Evolutionary conservation across 2,888 invertebrate species (phyloP).

Genomic region (Lissonota sp.): DNA sequence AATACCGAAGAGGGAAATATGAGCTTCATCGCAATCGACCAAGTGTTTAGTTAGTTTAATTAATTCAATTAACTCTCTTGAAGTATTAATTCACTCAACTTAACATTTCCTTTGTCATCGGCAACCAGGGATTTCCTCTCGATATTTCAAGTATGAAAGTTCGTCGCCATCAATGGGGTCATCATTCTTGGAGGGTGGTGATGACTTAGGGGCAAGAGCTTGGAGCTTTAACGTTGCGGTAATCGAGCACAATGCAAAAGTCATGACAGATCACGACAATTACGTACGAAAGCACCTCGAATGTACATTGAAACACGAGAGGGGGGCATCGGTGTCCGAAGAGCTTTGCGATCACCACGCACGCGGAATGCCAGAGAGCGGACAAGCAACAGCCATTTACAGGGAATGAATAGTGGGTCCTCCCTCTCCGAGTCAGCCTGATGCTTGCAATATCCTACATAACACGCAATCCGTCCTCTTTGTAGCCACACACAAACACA

Average conservation of each 20-base stretch:
- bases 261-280: conserved; percentile 70
- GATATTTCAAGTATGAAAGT: no score
- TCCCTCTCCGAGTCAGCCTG: conserved; percentile 36
- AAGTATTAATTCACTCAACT: no score
- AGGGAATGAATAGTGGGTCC: conserved; percentile 44
- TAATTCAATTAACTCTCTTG: no score
- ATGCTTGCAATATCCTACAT: conserved; percentile 64
- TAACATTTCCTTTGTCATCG: no score
- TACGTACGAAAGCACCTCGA: conserved; percentile 62
- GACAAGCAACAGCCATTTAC: conserved; percentile 30
- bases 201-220: not conserved
- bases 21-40: no score
- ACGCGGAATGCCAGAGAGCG: conserved; percentile 63
- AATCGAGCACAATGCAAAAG: conserved; percentile 5
- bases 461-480: conserved; percentile 69
- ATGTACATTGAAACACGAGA: conserved; percentile 8
- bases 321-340: not conserved
- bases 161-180: no score
- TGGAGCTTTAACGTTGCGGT: not conserved
- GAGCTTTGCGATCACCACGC: conserved; percentile 68
- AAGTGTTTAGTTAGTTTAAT: no score
- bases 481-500: conserved; percentile 41
- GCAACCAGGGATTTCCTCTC: no score
- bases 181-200: no score
- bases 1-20: no score